Conservation (phyloP, 2,888 invertebrate species). For the Apamea monoglypha region DNA sequence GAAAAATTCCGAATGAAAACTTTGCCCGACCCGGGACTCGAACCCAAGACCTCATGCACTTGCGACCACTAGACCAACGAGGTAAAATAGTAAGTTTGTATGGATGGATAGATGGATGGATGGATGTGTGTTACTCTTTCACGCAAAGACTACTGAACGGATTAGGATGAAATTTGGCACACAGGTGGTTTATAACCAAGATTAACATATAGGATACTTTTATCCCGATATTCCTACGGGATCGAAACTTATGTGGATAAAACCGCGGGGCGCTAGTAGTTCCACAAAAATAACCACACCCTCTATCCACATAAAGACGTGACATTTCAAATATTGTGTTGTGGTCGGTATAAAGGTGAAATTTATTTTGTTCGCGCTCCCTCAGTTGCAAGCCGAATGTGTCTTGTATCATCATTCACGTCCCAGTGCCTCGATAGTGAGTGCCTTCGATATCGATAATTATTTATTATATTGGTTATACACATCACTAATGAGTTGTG, state of each 20-base stretch:
- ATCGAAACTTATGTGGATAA: too few species aligned
- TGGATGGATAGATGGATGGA: too few species aligned
- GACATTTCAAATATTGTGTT: constrained; percentile 81
- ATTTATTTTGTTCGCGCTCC: constrained; percentile 76
- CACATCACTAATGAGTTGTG: constrained; percentile 49
- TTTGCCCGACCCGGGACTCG: background rate
- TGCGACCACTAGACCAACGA: background rate
- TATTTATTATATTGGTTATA: constrained; percentile 44
- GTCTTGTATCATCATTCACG: constrained; percentile 75
- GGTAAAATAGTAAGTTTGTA: background rate
- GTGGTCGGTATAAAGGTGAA: constrained; percentile 73
- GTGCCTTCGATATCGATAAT: constrained; percentile 51
- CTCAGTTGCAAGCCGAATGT: constrained; percentile 75
- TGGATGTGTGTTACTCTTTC: too few species aligned
- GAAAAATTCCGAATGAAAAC: background rate
- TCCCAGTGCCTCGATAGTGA: constrained; percentile 59
- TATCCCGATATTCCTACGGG: too few species aligned
- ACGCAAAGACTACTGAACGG: too few species aligned
- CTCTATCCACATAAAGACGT: constrained; percentile 69
- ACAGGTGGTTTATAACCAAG: too few species aligned
- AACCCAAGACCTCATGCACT: background rate
- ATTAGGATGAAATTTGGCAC: too few species aligned
- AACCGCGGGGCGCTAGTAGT: background rate
- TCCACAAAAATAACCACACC: constrained; percentile 52
- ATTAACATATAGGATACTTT: too few species aligned